Evolutionary conservation across 2,888 invertebrate genomes (phyloP).

Genomic region (Lumbricus terrestris): DNA sequence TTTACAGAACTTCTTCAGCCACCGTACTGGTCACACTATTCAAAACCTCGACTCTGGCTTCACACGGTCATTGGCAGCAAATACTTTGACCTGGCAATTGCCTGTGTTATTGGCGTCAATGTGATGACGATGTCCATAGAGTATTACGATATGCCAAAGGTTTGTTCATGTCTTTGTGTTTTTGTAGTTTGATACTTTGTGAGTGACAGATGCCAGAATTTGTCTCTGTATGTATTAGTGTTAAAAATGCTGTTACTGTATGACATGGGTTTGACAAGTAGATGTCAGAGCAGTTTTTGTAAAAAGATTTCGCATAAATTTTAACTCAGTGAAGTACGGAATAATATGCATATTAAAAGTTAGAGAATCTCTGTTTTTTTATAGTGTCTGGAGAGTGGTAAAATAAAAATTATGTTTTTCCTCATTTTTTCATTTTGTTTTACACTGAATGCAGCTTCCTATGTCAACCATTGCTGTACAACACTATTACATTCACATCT

Average conservation of each 20-base stretch:
- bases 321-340: neutral
- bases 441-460: neutral
- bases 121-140: conserved; percentile 99
- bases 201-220: neutral
- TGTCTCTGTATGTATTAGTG: neutral
- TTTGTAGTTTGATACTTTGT: neutral
- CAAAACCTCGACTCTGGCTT: conserved; percentile 81
- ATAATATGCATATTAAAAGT: neutral
- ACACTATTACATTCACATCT: neutral
- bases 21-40: conserved; percentile 93
- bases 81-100: conserved; percentile 98
- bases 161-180: conserved; percentile 47
- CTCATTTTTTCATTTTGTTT: neutral
- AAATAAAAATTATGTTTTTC: neutral
- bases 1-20: conserved; percentile 85
- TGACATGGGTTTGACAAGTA: neutral
- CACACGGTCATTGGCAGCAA: conserved; percentile 97
- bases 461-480: neutral
- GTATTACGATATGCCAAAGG: conserved; percentile 95
- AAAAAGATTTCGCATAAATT: neutral
- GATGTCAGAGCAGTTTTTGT: neutral
- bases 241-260: neutral
- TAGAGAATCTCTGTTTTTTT: neutral
- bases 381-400: neutral
- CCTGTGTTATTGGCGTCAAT: conserved; percentile 97